Conservation (phyloP, 1,140 invertebrate genomes). For the Cryptotermes secundus region DNA sequence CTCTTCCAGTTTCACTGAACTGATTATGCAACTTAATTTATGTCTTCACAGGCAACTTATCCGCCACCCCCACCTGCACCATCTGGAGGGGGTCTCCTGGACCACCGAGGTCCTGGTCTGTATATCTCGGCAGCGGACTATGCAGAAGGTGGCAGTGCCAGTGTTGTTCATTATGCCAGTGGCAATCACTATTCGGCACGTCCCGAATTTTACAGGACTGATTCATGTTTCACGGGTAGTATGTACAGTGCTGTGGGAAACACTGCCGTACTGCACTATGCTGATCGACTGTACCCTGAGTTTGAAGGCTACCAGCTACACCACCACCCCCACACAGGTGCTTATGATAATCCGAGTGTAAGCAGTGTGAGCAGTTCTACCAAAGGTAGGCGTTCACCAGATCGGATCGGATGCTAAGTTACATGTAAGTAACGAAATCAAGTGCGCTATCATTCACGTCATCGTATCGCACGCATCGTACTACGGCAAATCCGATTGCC, state of each 20-base stretch:
- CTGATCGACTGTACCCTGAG: constrained; percentile 36
- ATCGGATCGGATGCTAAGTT: too few relatives aligned
- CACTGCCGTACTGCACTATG: constrained; percentile 32
- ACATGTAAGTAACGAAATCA: too few relatives aligned
- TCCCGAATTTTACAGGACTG: constrained; percentile 29
- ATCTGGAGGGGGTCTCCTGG: constrained; percentile 27
- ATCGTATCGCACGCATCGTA: too few relatives aligned
- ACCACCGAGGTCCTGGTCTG: background rate
- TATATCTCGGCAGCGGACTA: background rate
- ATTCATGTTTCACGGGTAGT: constrained; percentile 28
- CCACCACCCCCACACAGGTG: constrained; percentile 45
- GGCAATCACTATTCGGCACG: constrained; percentile 10
- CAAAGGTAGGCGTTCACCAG: too few relatives aligned
- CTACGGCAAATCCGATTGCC: too few relatives aligned
- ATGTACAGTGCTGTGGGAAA: background rate
- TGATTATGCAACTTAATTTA: background rate
- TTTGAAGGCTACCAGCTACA: constrained; percentile 11
- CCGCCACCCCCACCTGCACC: constrained; percentile 33
- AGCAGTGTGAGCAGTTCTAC: constrained; percentile 35
- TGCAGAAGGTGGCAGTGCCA: background rate
- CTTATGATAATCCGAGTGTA: constrained; percentile 59
- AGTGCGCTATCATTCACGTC: too few relatives aligned
- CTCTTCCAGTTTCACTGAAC: too few relatives aligned
- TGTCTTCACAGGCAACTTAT: constrained; percentile 20
- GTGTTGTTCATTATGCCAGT: constrained; percentile 18